Percentiles rank a stretch among this genome's conserved stretches.
Evolutionary conservation across 2,113 vertebrate genomes (phyloP).

Genomic region (Scomber japonicus): DNA sequence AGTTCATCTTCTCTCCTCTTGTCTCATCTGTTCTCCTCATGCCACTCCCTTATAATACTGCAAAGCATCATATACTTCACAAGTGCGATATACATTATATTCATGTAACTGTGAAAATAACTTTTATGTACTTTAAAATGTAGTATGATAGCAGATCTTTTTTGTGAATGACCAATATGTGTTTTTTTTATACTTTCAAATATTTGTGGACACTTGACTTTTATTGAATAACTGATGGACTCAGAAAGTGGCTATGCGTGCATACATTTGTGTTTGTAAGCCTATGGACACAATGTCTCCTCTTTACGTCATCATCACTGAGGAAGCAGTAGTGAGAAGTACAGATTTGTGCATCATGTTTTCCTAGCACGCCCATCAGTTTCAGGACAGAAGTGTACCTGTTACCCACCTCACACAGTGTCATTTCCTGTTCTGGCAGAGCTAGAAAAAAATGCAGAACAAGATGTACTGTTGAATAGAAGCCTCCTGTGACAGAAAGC

Average conservation of each 20-base stretch:
- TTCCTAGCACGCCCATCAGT: slow-evolving; percentile 12
- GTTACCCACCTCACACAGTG: slow-evolving; percentile 12
- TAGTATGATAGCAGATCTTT: not conserved
- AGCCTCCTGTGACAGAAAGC: slow-evolving; percentile 6
- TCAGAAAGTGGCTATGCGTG: not conserved
- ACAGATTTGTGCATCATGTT: not conserved
- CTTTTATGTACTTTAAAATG: not conserved
- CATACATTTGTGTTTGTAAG: not conserved
- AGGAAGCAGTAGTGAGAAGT: not conserved
- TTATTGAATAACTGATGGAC: not conserved
- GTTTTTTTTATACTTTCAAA: not conserved
- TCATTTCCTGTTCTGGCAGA: slow-evolving; percentile 55
- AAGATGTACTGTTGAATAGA: not conserved
- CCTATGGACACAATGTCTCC: too few species aligned
- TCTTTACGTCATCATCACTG: not conserved
- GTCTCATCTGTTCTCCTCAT: not conserved
- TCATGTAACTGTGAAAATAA: not conserved
- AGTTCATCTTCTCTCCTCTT: slow-evolving; percentile 8
- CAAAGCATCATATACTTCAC: not conserved
- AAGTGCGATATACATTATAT: not conserved
- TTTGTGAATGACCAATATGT: not conserved
- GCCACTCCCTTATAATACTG: not conserved
- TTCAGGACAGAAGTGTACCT: slow-evolving; percentile 42
- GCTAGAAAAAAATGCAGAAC: slow-evolving; percentile 34
- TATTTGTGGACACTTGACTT: not conserved